A percentile compares a stretch with the other conserved stretches of the same genome.
These are phyloP conservation scores for Myiopsitta monachus DNA, from an alignment of 2,113 vertebrate genomes.

Conservation along the genomic window DNA sequence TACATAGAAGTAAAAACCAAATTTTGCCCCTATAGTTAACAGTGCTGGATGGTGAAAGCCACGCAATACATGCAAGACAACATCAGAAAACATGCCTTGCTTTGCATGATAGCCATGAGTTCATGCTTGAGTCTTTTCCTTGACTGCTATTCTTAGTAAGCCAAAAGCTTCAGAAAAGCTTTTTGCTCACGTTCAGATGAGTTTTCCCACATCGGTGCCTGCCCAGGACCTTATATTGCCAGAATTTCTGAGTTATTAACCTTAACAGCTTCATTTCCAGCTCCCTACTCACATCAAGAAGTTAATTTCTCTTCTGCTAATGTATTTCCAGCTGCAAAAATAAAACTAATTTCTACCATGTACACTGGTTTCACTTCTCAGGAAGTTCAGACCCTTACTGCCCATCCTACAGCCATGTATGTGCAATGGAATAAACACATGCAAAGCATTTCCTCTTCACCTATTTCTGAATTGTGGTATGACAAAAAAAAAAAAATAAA, in stretches of 20 bases:
- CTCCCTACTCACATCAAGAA: background rate
- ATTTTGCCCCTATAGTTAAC: background rate
- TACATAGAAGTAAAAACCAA: background rate
- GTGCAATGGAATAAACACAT: background rate
- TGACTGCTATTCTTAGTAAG: rapidly evolving
- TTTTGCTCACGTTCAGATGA: background rate
- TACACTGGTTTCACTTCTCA: background rate
- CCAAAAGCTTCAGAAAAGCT: background rate
- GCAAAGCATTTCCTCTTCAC: background rate
- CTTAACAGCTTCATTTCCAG: background rate
- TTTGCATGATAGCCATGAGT: background rate
- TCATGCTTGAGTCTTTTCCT: background rate
- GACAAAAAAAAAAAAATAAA: background rate
- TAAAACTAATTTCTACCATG: background rate
- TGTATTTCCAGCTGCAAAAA: background rate
- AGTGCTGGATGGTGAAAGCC: too few species aligned
- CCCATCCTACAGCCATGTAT: background rate
- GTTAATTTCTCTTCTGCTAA: background rate
- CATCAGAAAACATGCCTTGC: background rate
- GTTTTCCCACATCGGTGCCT: background rate
- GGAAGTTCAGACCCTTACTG: background rate
- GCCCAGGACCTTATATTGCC: background rate
- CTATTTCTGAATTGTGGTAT: background rate
- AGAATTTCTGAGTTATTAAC: background rate
- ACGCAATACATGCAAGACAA: rapidly evolving